A percentile compares a stretch with the other conserved stretches of the same genome.
phyloP scores from a whole-genome alignment of 2,113 vertebrate genomes.

The Hydrolagus affinis region DNA sequence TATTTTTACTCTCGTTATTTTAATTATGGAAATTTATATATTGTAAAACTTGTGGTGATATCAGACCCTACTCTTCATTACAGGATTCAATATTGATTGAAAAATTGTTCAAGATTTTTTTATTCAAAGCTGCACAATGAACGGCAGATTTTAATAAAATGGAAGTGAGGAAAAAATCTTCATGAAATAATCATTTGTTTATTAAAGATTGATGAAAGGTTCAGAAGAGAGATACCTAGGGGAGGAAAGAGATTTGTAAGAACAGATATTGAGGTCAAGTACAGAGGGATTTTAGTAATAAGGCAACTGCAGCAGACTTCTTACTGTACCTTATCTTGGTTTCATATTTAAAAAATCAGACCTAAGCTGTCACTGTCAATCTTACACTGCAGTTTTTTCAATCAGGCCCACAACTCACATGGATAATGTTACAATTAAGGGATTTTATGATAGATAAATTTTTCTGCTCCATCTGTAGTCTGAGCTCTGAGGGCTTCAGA shows the following conservation, averaged over 20 bases:
- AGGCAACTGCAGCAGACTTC: not conserved
- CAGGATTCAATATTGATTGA: not conserved
- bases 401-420: not conserved
- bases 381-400: not conserved
- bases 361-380: not conserved
- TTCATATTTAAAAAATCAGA: not conserved
- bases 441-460: not conserved
- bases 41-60: not conserved
- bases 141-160: not conserved
- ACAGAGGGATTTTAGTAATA: not conserved
- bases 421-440: not conserved
- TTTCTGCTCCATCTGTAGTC: not conserved
- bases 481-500: not conserved
- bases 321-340: not conserved
- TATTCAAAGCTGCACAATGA: not conserved
- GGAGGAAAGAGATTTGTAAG: not conserved
- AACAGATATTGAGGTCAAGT: slow-evolving; percentile 22
- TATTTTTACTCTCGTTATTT: too few species aligned
- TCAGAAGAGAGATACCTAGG: not conserved
- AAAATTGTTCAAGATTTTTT: not conserved
- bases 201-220: slow-evolving; percentile 10
- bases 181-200: slow-evolving; percentile 10
- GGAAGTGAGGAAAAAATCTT: not conserved
- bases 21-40: not conserved
- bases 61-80: not conserved